A percentile compares a stretch with the other conserved stretches of the same genome.
phyloP scores from a whole-genome alignment of 1,140 invertebrate species.

The Brachionus rubens region DNA sequence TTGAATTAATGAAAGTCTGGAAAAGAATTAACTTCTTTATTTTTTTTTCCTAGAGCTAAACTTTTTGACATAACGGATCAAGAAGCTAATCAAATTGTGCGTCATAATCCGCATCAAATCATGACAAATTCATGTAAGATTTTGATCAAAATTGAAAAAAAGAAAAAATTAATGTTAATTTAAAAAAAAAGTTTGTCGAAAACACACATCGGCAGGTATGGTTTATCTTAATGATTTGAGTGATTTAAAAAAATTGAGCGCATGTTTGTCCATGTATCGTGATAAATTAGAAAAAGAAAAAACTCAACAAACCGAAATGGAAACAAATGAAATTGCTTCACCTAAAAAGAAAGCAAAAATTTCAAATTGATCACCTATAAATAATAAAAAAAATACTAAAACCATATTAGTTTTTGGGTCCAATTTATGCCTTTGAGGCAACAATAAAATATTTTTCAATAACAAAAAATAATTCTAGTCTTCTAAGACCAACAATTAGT shows the following conservation, averaged over 20 bases:
- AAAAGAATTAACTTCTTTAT: background rate
- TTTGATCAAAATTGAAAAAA: background rate
- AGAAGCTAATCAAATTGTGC: conserved; percentile 27
- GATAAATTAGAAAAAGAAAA: conserved; percentile 3
- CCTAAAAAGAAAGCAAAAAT: background rate
- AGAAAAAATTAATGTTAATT: background rate
- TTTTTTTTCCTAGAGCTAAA: background rate
- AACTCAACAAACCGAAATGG: too few species aligned
- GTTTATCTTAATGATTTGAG: conserved; percentile 2
- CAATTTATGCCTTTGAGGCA: too few species aligned
- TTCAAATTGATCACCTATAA: too few species aligned
- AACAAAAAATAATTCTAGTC: too few species aligned
- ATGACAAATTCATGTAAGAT: conserved; percentile 24
- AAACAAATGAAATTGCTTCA: background rate
- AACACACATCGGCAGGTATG: conserved; percentile 29
- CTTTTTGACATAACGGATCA: conserved; percentile 37
- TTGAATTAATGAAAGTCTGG: too few species aligned
- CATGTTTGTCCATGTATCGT: background rate
- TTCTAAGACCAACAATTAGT: too few species aligned
- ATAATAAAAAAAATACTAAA: background rate
- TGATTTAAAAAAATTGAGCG: background rate
- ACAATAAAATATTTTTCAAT: too few species aligned
- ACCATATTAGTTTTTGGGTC: background rate
- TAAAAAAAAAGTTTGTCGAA: conserved; percentile 25
- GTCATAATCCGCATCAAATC: conserved; percentile 7